phyloP scores from a whole-genome alignment of 1,140 invertebrate species.

The Sycophaga agraensis region DNA sequence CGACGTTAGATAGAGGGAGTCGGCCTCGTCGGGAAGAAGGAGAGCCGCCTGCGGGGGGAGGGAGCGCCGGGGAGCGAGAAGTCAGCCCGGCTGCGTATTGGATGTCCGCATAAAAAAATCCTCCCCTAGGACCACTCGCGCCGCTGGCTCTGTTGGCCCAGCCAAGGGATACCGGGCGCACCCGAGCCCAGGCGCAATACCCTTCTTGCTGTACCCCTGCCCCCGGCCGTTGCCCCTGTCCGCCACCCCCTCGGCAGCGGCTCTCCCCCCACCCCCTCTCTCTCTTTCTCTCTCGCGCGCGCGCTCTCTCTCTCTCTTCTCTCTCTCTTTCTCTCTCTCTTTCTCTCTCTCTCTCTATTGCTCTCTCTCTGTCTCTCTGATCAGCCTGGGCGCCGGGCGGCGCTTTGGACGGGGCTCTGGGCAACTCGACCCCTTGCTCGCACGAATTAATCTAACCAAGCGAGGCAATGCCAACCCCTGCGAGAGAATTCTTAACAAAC shows the following conservation, averaged over 20 bases:
- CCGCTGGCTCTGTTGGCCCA: slow-evolving; percentile 16
- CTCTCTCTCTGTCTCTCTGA: neutral
- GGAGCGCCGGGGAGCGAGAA: too few species aligned
- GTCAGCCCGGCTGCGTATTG: too few species aligned
- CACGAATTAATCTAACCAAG: slow-evolving; percentile 21
- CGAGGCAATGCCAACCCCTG: neutral
- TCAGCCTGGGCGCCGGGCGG: too few species aligned
- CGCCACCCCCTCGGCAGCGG: neutral
- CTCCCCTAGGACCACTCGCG: slow-evolving; percentile 28
- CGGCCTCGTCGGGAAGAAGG: too few species aligned
- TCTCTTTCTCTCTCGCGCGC: too few species aligned
- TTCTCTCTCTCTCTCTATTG: too few species aligned
- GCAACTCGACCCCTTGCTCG: slow-evolving; percentile 4
- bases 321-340: neutral
- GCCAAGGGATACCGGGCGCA: slow-evolving; percentile 12
- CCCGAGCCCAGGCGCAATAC: neutral
- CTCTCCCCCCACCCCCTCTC: too few species aligned
- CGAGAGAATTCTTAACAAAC: slow-evolving; percentile 1
- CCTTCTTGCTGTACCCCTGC: neutral
- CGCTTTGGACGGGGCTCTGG: too few species aligned
- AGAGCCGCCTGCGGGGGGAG: too few species aligned
- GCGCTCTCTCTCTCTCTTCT: too few species aligned
- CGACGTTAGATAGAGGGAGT: too few species aligned
- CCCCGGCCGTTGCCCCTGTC: neutral
- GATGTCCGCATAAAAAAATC: slow-evolving; percentile 34